Evolutionary conservation across 2,797 vertebrate genomes (phyloP), one percentile per base, ranked within the genome.

Genomic region (Todus mexicanus): DNA sequence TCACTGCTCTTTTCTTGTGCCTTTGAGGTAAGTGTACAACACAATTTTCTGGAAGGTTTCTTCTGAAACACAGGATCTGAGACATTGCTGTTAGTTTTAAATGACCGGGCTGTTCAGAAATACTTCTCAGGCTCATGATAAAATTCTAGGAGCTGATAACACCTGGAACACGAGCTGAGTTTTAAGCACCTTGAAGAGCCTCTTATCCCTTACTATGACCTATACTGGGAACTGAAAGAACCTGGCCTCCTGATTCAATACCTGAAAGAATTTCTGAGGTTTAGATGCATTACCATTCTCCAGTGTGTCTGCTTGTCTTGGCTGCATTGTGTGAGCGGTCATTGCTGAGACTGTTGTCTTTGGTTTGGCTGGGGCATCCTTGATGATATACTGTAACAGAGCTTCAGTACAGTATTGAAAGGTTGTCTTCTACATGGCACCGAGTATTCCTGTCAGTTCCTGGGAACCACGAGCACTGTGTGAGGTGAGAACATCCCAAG

Each of bases 311-410:
- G 7, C 15, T 40, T 80, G 50, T 31, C 33, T 14, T 66, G 47
- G 35, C 47, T 45, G 23, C 37, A 3, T 35, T 4, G 3, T 18
- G 9, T 0, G 0, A 72, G 37, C 18, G 35, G 11, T 42, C 10
- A 5, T 22, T 84, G 48, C 21, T 63, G 15, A 31, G 50, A 35
- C 33, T 53, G 65, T 22, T 47, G 25, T 56, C 43, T 48, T 66
- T 40, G 17, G 4, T 77, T 72, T 63, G 59, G 16, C 38, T 71
- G 54, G 23, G 22, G 3, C 31, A 42, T 31, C 27, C 1, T 12
- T 6, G 2, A 0, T 33, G 29, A 22, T 84, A 5, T 51, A 10
- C 31, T 43, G 42, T 31, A 17, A 25, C 9, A 59, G 40, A 76
- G 33, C 33, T 70, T 70, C 53, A 33, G n/a, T 64, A 15, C 40